phyloP scores from a whole-genome alignment of 2,797 vertebrate species.

The Anolis apletophallus region DNA sequence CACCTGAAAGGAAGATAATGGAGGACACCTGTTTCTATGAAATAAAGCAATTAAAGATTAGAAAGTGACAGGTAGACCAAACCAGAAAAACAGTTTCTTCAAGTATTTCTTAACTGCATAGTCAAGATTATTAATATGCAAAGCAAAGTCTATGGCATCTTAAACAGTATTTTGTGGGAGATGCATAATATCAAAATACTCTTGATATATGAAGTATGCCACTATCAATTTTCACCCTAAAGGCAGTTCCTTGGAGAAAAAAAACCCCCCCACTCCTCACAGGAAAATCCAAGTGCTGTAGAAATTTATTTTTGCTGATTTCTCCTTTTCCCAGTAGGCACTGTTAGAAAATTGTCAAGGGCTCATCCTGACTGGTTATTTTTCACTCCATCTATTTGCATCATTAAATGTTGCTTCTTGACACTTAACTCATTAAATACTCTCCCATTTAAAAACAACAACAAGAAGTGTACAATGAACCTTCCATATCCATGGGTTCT shows the following conservation, averaged over 20 bases:
- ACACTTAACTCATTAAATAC: no score
- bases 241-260: neutral
- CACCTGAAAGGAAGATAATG: slow-evolving; percentile 34
- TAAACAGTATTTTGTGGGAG: neutral
- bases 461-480: no score
- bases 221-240: neutral
- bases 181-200: neutral
- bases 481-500: no score
- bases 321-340: neutral
- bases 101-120: neutral
- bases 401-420: no score
- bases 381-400: no score
- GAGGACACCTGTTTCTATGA: neutral
- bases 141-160: neutral
- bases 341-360: neutral
- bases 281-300: neutral
- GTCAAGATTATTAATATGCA: neutral
- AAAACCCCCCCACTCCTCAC: no score
- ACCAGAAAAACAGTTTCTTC: neutral
- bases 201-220: neutral
- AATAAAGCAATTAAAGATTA: slow-evolving; percentile 19
- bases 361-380: no score
- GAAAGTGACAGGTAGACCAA: slow-evolving; percentile 31
- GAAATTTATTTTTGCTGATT: neutral
- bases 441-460: no score